Evolutionary conservation across 2,888 invertebrate genomes (phyloP), one percentile per base, ranked within the genome.

Genomic region (Drosophila lacicola): DNA sequence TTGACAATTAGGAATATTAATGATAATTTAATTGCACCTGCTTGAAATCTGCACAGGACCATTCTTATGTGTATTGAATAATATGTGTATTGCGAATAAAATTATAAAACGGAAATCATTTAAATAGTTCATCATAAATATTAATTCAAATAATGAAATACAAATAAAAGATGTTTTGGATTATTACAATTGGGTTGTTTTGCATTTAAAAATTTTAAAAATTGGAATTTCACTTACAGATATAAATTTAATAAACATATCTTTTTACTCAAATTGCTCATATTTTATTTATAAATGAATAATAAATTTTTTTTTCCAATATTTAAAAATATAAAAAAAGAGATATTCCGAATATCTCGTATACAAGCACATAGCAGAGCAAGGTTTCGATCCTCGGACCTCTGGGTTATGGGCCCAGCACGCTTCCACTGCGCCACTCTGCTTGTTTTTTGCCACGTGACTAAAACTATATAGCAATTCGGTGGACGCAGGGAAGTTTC

Each of bases 361-460:
- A 0, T 25, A 36, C 8, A 5, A 1, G 8, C 0, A 0, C 0
- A 13, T 76, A 76, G 80, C 76, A 76, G 76, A 76, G 80, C 80
- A 76, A 76, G 80, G 76, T 79, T 76, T 76, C 76, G 76, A 76
- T 75, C 76, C 76, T 76, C 76, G 80, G 76, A 76, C 76, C 76
- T 79, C 76, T 74, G 76, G 76, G 79, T 76, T 76, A 76, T 76
- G 75, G 76, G 76, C 79, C 79, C 79, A 76, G 76, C 79, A 76
- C 76, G 76, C 76, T 76, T 76, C 76, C 76, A 70, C 76, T 76
- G 76, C 76, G 79, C 75, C 76, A 76, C 76, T 76, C 75, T 76
- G 76, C 76, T 79, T 9, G 17, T 29, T 10, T 0, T 2, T 2
- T 1, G 2, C 13, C 1, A 1, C 0, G n/a, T 21, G 61, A 0